A percentile compares a stretch with the other conserved stretches of the same genome.
Evolutionary conservation across 2,797 vertebrate genomes (phyloP).

Genomic region (Sebastes trivittatus): DNA sequence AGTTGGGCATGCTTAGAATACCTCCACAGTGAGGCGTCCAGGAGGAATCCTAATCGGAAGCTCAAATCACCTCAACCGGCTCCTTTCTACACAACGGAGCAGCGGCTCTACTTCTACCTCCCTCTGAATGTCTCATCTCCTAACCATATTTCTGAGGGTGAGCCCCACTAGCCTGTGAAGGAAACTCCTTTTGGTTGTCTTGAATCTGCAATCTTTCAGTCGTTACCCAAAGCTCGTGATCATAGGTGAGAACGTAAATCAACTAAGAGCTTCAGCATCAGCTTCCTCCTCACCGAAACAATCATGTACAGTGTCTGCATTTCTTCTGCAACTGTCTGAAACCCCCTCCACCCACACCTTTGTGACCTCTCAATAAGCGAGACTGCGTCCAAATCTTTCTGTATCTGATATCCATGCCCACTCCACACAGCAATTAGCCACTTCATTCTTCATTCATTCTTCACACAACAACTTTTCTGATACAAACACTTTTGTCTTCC

Average conservation of each 20-base stretch:
- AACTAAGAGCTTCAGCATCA: background rate
- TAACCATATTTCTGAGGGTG: background rate
- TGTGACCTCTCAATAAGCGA: background rate
- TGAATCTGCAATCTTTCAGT: background rate
- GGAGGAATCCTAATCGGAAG: background rate
- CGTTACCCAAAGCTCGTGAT: background rate
- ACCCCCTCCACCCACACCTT: background rate
- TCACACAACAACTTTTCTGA: background rate
- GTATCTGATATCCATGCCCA: background rate
- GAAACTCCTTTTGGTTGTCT: background rate
- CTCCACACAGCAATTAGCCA: background rate
- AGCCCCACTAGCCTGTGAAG: background rate
- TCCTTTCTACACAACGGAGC: background rate
- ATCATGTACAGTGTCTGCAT: background rate
- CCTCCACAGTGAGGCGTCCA: background rate
- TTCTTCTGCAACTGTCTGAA: background rate
- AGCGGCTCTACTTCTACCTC: background rate
- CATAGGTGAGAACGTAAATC: background rate
- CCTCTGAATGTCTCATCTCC: background rate
- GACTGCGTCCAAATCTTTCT: background rate
- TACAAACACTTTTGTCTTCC: background rate
- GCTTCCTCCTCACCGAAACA: background rate
- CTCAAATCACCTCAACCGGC: background rate
- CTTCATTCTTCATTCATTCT: no score
- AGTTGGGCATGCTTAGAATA: conserved; percentile 1